Evolutionary conservation across 2,888 invertebrate species (phyloP).

Genomic region (Hylaea fasciaria): DNA sequence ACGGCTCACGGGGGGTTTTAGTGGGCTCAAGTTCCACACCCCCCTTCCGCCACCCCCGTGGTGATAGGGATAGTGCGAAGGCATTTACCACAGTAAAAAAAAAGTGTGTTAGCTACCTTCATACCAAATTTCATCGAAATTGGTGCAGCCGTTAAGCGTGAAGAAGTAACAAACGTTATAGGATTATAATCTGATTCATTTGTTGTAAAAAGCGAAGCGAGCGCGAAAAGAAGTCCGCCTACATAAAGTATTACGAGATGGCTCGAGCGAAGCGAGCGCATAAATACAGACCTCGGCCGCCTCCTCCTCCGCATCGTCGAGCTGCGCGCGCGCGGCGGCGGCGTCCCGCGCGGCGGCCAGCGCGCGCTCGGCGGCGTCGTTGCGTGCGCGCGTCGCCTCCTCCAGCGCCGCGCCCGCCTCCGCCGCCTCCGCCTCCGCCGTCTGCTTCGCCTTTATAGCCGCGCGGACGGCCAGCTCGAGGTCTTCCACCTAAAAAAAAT

Average conservation of each 20-base stretch:
- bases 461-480: constrained; percentile 93
- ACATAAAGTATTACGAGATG: not conserved
- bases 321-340: constrained; percentile 91
- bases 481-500: constrained; percentile 89
- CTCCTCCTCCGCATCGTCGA: constrained; percentile 98
- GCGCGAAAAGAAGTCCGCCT: too few species aligned
- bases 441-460: constrained; percentile 94
- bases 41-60: too few species aligned
- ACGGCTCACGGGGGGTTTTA: too few species aligned
- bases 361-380: constrained; percentile 92
- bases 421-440: constrained; percentile 93
- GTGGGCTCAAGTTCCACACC: too few species aligned
- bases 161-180: too few species aligned
- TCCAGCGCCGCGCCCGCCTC: constrained; percentile 94
- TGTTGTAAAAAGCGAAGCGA: too few species aligned
- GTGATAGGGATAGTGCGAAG: too few species aligned
- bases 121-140: too few species aligned
- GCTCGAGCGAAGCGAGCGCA: not conserved
- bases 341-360: constrained; percentile 90
- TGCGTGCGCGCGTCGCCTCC: constrained; percentile 89
- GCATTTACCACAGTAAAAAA: too few species aligned
- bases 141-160: too few species aligned
- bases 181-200: too few species aligned
- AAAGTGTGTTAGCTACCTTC: too few species aligned
- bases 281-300: constrained; percentile 81